phyloP scores from a whole-genome alignment of 1,140 invertebrate genomes.

The Ostrea edulis region DNA sequence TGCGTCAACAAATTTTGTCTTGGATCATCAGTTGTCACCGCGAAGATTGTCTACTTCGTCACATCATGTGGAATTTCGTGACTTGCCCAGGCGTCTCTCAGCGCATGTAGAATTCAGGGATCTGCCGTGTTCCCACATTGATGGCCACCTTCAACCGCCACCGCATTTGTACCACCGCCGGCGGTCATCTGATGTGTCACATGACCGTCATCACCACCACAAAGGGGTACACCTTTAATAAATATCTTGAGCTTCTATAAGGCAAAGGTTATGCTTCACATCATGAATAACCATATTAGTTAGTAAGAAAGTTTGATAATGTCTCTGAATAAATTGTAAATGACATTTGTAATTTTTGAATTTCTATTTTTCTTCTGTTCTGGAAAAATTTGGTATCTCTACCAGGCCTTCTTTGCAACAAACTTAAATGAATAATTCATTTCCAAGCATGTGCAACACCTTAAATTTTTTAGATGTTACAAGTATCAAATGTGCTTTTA shows the following conservation, averaged over 20 bases:
- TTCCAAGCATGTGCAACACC: too few species aligned
- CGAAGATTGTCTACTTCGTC: slow-evolving; percentile 14
- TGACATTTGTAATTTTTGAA: too few species aligned
- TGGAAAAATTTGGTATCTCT: too few species aligned
- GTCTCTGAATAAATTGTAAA: too few species aligned
- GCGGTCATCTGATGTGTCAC: slow-evolving; percentile 32
- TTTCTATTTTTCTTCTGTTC: too few species aligned
- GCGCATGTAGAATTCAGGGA: slow-evolving; percentile 38
- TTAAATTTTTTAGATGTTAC: too few species aligned
- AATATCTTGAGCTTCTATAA: not conserved
- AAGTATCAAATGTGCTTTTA: too few species aligned
- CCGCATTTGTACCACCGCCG: not conserved
- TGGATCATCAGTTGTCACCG: slow-evolving; percentile 34
- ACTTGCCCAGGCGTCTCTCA: slow-evolving; percentile 28
- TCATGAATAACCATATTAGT: too few species aligned
- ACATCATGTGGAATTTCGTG: slow-evolving; percentile 39
- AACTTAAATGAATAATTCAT: too few species aligned
- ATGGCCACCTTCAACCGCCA: slow-evolving; percentile 18
- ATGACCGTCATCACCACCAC: not conserved
- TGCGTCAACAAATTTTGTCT: slow-evolving; percentile 27
- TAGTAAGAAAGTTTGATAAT: too few species aligned
- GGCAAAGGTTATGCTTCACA: not conserved
- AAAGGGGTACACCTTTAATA: slow-evolving; percentile 8
- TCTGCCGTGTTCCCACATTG: slow-evolving; percentile 13
- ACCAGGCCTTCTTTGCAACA: too few species aligned